Evolutionary conservation across 1,140 invertebrate genomes (phyloP).

Genomic region (Vollenhovia emeryi): DNA sequence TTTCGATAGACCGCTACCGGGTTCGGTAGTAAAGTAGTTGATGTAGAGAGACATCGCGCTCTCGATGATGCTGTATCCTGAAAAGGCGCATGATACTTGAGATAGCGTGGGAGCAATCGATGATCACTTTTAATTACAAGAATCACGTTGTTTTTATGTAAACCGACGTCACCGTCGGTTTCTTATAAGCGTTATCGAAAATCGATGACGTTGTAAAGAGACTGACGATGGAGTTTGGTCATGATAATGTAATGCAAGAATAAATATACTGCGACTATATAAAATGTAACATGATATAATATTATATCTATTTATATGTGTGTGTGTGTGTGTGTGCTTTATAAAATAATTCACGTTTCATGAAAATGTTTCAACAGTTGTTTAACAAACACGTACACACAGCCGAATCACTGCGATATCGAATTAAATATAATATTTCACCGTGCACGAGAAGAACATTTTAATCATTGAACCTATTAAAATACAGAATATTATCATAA

Average conservation of each 20-base stretch:
- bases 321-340: neutral
- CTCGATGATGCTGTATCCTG: slow-evolving; percentile 52
- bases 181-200: slow-evolving; percentile 33
- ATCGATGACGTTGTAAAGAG: slow-evolving; percentile 9
- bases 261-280: neutral
- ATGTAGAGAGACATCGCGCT: slow-evolving; percentile 49
- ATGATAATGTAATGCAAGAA: slow-evolving; percentile 13
- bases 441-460: neutral
- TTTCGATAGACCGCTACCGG: neutral
- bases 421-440: slow-evolving; percentile 3
- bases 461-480: slow-evolving; percentile 7
- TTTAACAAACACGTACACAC: no score
- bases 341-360: neutral
- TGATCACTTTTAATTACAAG: slow-evolving; percentile 38
- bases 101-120: slow-evolving; percentile 2
- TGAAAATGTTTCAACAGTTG: neutral
- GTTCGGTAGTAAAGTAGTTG: slow-evolving; percentile 47
- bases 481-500: slow-evolving; percentile 20
- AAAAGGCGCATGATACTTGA: slow-evolving; percentile 45
- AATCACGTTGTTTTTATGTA: neutral
- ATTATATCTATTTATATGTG: neutral
- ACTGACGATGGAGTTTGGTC: slow-evolving; percentile 5
- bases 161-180: neutral
- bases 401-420: neutral
- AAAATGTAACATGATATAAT: neutral